Percentiles rank a stretch among this genome's conserved stretches.
Conservation (phyloP, 2,797 vertebrate genomes). For the Chromobotia macracanthus region DNA sequence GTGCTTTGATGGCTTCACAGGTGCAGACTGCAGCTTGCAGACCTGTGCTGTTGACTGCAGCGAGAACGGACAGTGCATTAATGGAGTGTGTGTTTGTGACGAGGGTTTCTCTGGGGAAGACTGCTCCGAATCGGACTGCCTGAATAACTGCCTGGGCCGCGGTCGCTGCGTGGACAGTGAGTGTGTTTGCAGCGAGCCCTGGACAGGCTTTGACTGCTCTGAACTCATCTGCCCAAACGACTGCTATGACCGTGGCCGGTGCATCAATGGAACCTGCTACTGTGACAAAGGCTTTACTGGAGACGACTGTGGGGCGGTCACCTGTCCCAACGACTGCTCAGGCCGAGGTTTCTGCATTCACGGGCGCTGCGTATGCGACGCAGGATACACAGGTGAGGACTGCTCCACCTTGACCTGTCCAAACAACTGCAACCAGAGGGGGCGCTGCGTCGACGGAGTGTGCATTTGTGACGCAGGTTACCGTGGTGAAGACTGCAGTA, state of each 20-base stretch:
- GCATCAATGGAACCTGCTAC: slow-evolving; percentile 87
- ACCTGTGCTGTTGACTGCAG: slow-evolving; percentile 81
- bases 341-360: slow-evolving; percentile 83
- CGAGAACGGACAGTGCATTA: slow-evolving; percentile 78
- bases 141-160: slow-evolving; percentile 81
- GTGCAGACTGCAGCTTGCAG: slow-evolving; percentile 79
- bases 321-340: slow-evolving; percentile 82
- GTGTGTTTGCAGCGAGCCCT: slow-evolving; percentile 85
- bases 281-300: slow-evolving; percentile 87
- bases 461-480: slow-evolving; percentile 86
- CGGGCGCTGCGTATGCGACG: slow-evolving; percentile 82
- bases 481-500: slow-evolving; percentile 81
- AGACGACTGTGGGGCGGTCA: slow-evolving; percentile 80
- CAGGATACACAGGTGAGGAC: slow-evolving; percentile 83
- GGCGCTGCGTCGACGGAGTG: slow-evolving; percentile 79
- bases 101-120: slow-evolving; percentile 82
- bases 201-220: slow-evolving; percentile 85
- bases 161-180: slow-evolving; percentile 85
- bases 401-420: slow-evolving; percentile 85
- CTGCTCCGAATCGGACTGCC: slow-evolving; percentile 83
- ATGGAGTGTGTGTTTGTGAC: slow-evolving; percentile 78
- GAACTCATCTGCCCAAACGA: slow-evolving; percentile 89
- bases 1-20: slow-evolving; percentile 87
- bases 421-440: slow-evolving; percentile 80
- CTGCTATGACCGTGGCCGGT: slow-evolving; percentile 88